Conservation (phyloP, 2,888 invertebrate genomes). For the Microchrysa polita region DNA sequence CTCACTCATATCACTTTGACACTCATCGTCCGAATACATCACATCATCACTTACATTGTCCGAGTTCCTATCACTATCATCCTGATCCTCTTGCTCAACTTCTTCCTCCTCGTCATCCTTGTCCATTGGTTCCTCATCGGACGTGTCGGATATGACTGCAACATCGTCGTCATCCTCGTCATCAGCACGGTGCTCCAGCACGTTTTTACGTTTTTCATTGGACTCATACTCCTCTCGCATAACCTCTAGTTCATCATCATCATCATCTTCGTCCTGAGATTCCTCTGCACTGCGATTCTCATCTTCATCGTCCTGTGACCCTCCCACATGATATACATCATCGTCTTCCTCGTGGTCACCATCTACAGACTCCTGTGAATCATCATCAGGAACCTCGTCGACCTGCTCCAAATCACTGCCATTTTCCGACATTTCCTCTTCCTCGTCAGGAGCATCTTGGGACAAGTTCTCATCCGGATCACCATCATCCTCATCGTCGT, state of each 20-base stretch:
- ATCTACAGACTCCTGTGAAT: conserved; percentile 28
- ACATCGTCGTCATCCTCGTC: not conserved
- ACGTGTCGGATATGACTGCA: conserved; percentile 15
- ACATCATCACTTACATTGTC: not conserved
- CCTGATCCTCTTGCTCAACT: not conserved
- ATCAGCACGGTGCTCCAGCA: not conserved
- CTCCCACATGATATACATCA: not conserved
- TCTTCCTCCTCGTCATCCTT: conserved; percentile 11
- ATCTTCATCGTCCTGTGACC: not conserved
- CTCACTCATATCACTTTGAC: not conserved
- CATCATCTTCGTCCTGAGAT: not conserved
- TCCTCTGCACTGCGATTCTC: not conserved
- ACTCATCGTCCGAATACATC: not conserved
- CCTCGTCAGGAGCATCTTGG: conserved; percentile 8
- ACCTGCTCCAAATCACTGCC: not conserved
- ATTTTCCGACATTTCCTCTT: not conserved
- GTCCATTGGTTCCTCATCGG: not conserved
- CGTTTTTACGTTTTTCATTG: not conserved
- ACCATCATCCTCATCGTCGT: conserved; percentile 1
- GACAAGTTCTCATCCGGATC: too few relatives aligned
- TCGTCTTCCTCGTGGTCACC: conserved; percentile 13
- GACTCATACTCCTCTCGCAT: not conserved
- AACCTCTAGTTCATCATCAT: not conserved
- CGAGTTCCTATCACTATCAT: not conserved
- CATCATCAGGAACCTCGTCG: conserved; percentile 5